Base-by-base conservation (phyloP, 2,113 vertebrate species). In the Alouatta palliata region DNA sequence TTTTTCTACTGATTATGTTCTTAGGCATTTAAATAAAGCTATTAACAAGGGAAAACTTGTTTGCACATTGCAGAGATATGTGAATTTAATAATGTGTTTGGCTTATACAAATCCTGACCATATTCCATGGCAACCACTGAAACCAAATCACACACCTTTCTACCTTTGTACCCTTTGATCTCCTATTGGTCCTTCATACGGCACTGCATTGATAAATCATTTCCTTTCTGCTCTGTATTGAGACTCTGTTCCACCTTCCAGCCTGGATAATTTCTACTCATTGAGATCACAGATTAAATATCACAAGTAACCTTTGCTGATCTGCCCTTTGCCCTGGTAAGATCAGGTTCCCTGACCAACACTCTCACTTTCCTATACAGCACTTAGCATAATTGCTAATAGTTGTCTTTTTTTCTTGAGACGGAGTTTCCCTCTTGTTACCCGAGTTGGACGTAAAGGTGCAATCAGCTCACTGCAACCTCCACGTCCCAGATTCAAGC, bases 21-120 rank as follows among this genome's bases (percentile, higher is more conserved):
- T 43, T 87, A 81, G 79, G 49, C 16, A 79, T 49, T 92, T 94
- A 87, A 32, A 52, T 64, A 95, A 87, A 94, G 70, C n/a, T 92
- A 93, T 73, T 95, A 89, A 82, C 30, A 82, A 96, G 71, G 16
- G 43, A 77, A 92, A 81, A 84, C 27, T 52, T 52, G 54, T 95
- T 87, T 95, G 35, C 0, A 27, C 35, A 84, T 80, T 68, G 82
- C 4, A 66, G 49, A 93, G 19, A 93, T 27, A 3, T 75, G 56
- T 23, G 37, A 87, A 87, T 84, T 80, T 88, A 49, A 91, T 88
- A 49, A 91, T 17, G 9, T 37, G 40, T n/a, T 58, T 91, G 21
- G 4, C 16, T 93, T 91, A 2, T 75, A 91, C 23, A 90, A 95
- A 93, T 47, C 25, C 23, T 76, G 87, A 23, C 32, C 49, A 58